A percentile compares a stretch with the other conserved stretches of the same genome.
Conservation (phyloP, 2,888 invertebrate species). For the Acronicta aceris region DNA sequence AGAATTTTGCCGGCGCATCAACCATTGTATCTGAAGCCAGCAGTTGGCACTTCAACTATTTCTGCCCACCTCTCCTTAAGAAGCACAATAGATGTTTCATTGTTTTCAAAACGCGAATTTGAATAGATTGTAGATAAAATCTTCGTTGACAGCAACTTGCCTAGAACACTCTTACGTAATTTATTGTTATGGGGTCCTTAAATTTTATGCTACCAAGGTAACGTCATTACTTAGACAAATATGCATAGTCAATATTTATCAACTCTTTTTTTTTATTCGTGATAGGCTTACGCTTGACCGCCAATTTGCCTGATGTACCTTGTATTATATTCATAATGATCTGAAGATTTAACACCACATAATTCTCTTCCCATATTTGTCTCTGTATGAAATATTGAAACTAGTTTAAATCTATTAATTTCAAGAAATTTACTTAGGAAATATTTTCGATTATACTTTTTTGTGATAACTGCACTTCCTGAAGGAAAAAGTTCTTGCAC, state of each 20-base stretch:
- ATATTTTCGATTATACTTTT: slow-evolving; percentile 23
- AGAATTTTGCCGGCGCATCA: slow-evolving; percentile 59
- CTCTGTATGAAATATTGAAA: slow-evolving; percentile 39
- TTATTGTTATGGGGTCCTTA: slow-evolving; percentile 50
- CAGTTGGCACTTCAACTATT: slow-evolving; percentile 74
- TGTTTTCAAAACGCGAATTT: slow-evolving; percentile 74
- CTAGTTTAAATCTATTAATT: slow-evolving; percentile 14
- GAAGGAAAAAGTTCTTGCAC: slow-evolving; percentile 10
- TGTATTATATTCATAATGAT: slow-evolving; percentile 15
- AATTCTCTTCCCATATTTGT: slow-evolving; percentile 45
- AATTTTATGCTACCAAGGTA: slow-evolving; percentile 24
- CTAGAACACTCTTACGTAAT: slow-evolving; percentile 48
- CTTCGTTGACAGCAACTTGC: slow-evolving; percentile 66
- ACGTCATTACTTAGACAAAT: slow-evolving; percentile 37
- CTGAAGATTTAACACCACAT: slow-evolving; percentile 25
- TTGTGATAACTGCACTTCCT: slow-evolving; percentile 8
- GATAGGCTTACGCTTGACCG: too few relatives aligned
- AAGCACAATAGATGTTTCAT: slow-evolving; percentile 76
- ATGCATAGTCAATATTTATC: slow-evolving; percentile 43
- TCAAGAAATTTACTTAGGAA: slow-evolving; percentile 19
- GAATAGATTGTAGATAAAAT: slow-evolving; percentile 77
- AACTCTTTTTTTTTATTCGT: slow-evolving; percentile 29
- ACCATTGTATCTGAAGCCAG: slow-evolving; percentile 69
- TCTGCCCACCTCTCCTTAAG: slow-evolving; percentile 69
- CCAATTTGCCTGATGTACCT: too few relatives aligned